Evolutionary conservation across 2,797 vertebrate genomes (phyloP).

Genomic region (Sebastes hopkinsi): DNA sequence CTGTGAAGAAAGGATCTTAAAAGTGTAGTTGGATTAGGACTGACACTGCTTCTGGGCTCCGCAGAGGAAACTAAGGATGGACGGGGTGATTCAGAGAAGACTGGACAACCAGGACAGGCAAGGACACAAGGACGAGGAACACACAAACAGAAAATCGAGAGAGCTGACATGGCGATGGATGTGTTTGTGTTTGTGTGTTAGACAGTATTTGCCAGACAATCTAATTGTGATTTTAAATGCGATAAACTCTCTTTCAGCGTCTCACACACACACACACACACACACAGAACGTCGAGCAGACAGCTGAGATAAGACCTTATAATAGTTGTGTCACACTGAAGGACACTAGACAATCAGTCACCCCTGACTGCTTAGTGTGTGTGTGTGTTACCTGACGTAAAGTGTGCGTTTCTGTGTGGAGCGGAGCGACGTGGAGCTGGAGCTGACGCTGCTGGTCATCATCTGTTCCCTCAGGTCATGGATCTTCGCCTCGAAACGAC

Average conservation of each 20-base stretch:
- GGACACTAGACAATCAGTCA: constrained; percentile 47
- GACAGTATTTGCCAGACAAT: constrained; percentile 13
- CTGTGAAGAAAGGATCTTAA: constrained; percentile 3
- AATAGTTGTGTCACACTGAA: constrained; percentile 44
- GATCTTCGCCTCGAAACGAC: constrained; percentile 96
- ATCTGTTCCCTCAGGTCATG: constrained; percentile 96
- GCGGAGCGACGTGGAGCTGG: constrained; percentile 93
- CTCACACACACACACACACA: constrained; percentile 7
- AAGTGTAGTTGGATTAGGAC: neutral
- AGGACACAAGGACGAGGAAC: constrained; percentile 29
- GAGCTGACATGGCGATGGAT: constrained; percentile 11
- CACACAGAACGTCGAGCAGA: constrained; percentile 7
- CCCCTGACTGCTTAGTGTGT: constrained; percentile 9
- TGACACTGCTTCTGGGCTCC: constrained; percentile 2
- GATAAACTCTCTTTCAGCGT: constrained; percentile 45
- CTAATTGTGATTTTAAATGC: constrained; percentile 45
- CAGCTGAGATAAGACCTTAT: constrained; percentile 61
- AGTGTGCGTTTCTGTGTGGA: constrained; percentile 92
- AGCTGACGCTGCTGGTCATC: constrained; percentile 97
- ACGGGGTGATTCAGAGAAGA: constrained; percentile 33
- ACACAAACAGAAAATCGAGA: neutral
- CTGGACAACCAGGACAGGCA: constrained; percentile 12
- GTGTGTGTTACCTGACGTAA: constrained; percentile 72
- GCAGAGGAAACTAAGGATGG: neutral
- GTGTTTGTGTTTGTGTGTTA: constrained; percentile 23